Conservation (phyloP, 2,888 invertebrate species). For the Phaedon cochleariae region DNA sequence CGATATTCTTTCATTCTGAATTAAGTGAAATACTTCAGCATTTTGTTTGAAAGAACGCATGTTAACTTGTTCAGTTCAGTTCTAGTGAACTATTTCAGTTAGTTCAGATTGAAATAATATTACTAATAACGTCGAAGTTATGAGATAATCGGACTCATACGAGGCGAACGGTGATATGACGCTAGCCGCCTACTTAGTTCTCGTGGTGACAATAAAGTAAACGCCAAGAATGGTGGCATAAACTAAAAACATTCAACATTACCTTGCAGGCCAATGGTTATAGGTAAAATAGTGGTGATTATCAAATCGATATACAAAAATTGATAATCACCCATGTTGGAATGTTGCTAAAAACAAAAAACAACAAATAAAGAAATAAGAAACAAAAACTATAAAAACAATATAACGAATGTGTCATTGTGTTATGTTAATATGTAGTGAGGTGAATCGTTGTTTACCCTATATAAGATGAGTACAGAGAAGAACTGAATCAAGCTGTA, state of each 20-base stretch:
- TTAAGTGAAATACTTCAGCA: too few species aligned
- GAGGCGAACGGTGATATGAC: too few species aligned
- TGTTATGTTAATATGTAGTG: neutral
- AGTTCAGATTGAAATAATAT: too few species aligned
- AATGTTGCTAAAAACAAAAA: conserved; percentile 65
- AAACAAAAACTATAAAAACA: neutral
- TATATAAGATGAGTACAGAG: conserved; percentile 81
- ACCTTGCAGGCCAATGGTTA: conserved; percentile 74
- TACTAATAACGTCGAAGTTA: too few species aligned
- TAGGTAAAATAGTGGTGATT: conserved; percentile 77
- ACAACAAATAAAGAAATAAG: conserved; percentile 4
- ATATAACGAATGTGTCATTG: neutral
- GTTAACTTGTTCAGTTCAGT: too few species aligned
- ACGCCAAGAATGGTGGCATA: neutral
- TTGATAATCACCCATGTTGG: conserved; percentile 78
- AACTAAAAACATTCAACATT: conserved; percentile 21
- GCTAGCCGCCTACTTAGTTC: too few species aligned
- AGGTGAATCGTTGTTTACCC: conserved; percentile 63
- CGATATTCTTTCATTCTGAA: too few species aligned
- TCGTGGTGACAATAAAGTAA: too few species aligned
- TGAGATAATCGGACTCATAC: too few species aligned
- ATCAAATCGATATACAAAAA: conserved; percentile 83
- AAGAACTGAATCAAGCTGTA: conserved; percentile 91
- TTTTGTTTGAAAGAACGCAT: too few species aligned
- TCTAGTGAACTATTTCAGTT: too few species aligned